These are phyloP conservation scores for Pollimyrus isidori DNA, from an alignment of 2,113 vertebrate species.

Conservation along the genomic window DNA sequence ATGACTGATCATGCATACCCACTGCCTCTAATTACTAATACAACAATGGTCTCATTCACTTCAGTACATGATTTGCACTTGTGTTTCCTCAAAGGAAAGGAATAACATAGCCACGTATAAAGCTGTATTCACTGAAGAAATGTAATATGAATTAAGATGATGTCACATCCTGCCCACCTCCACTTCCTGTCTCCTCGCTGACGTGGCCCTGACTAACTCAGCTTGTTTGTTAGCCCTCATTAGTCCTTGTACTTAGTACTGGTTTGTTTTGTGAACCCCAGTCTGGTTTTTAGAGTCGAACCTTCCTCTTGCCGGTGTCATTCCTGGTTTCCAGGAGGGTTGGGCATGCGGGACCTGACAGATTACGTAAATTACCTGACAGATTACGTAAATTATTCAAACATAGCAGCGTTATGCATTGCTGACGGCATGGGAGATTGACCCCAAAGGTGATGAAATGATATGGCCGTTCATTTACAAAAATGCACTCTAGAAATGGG, in stretches of 20 bases:
- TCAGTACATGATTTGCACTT: background rate
- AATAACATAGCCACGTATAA: background rate
- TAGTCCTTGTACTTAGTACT: background rate
- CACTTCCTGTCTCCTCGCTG: background rate
- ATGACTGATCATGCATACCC: background rate
- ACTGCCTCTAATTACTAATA: background rate
- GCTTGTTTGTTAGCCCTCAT: background rate
- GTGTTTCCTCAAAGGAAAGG: background rate
- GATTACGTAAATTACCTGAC: background rate
- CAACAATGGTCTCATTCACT: background rate
- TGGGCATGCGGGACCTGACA: background rate
- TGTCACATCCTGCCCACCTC: background rate
- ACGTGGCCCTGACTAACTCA: background rate
- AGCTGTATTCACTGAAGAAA: background rate
- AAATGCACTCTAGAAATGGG: background rate
- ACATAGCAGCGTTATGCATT: background rate
- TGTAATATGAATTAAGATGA: background rate
- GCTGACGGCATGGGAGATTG: background rate
- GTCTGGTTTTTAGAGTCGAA: background rate
- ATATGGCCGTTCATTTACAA: background rate
- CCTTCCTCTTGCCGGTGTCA: background rate
- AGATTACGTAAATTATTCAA: background rate
- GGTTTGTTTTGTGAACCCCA: background rate
- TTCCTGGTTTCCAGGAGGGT: background rate
- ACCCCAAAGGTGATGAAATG: background rate